Base-by-base conservation (phyloP, 2,888 invertebrate species). In the Hesperia comma region DNA sequence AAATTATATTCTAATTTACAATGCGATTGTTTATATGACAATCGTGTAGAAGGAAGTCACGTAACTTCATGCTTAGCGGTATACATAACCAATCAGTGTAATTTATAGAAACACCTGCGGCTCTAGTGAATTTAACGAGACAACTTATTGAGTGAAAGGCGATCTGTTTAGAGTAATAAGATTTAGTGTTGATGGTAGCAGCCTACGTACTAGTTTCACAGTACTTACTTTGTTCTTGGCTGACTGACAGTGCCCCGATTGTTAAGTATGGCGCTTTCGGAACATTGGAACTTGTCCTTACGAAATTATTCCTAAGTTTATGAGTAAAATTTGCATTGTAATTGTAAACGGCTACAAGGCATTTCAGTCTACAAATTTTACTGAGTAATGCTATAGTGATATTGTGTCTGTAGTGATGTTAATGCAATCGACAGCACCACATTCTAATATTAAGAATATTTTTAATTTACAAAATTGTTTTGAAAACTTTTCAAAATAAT, bases 91-190 rank as follows among this genome's bases (percentile, higher is more conserved):
- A 68, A 68, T 68, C 68, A 68, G 63, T 57, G 19, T 41, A 64
- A 64, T 58, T 64, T 64, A 58, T 64, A 41, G 57, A 57, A 64
- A 51, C 63, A 64, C 63, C 63, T 64, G 63, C 51, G 51, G 57
- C 56, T 46, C 46, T 26, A 43, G 55, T 43, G 56, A 41, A 32
- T 51, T 46, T 64, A 69, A 68, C 64, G 61, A 55, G 53, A 51
- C 43, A 46, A n/a, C n/a, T 26, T 58, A 61, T 68, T 70, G 68
- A 70, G 55, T 70, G 66, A 61, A 64, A 64, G 63, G 57, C 26
- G 63, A 56, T 63, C 55, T 56, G 46, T 56, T 63, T 56, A 63
- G 43, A 43, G 19, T 62, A 56, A 63, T 63, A 46, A 57, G 57
- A 63, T 63, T 63, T 51, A 57, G 41, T 40, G 54, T 46, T 57